Base-by-base conservation (phyloP, 2,888 invertebrate genomes). In the Melanophora roralis region DNA sequence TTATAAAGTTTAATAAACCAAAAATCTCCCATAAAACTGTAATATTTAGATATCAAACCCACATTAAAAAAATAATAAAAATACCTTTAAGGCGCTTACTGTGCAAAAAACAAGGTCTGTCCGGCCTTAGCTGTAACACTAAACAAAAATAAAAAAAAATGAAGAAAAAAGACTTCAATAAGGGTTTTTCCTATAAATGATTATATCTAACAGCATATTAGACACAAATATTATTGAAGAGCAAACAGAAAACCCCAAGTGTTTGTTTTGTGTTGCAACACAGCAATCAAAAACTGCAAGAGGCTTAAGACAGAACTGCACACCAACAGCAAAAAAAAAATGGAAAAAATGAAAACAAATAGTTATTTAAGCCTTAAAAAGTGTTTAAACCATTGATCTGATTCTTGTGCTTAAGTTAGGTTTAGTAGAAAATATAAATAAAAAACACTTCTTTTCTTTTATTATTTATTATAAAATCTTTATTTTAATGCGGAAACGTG, bases 401-500 rank as follows among this genome's bases (percentile, higher is more conserved):
- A 32, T 45, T n/a, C n/a, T n/a, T n/a, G n/a, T n/a, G n/a, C n/a
- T n/a, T n/a, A n/a, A 51, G 38, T 53, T 23, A 38, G 67, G 65
- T 45, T 59, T 19, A 49, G 11, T 36, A 21, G 43, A 71, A 11
- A 19, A 57, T 14, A 36, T 3, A 49, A 38, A 32, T 57, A 19
- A 12, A 21, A 5, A 19, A 19, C 16, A 14, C 43, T 2, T 7
- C 16, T 16, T n/a, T n/a, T 6, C 9, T 8, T 36, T 36, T 36
- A 8, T 8, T 36, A 51, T 51, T 49, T 43, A 14, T 11, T 19
- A 45, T 9, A 51, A 57, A 65, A 47, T 16, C 21, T 12, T 43
- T 49, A 16, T 64, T 80, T 80, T 53, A 80, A 80, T 76, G 72
- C 72, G 76, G 72, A 76, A 80, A 80, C 80, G 80, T 80, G 80